These are phyloP conservation scores for Xestia rhomboidea DNA, from an alignment of 2,888 invertebrate genomes.

Conservation along the genomic window DNA sequence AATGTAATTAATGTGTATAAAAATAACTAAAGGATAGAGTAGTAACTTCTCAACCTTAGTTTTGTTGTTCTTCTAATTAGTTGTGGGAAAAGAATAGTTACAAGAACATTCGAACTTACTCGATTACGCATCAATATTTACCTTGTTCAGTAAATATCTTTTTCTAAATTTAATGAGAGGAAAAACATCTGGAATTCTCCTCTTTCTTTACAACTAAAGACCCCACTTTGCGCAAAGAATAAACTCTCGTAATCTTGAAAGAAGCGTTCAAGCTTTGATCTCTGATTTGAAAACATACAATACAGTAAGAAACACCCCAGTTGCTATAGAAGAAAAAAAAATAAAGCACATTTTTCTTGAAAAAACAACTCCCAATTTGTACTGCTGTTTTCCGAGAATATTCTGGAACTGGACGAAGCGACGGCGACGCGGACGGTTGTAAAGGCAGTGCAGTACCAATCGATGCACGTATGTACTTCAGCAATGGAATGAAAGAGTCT, in stretches of 20 bases:
- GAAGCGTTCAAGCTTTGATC: slow-evolving; percentile 45
- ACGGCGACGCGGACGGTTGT: not conserved
- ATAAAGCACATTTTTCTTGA: slow-evolving; percentile 8
- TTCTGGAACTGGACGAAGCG: slow-evolving; percentile 6
- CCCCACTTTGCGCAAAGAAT: slow-evolving; percentile 3
- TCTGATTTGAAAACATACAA: slow-evolving; percentile 31
- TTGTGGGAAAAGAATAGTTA: not conserved
- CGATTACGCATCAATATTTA: not conserved
- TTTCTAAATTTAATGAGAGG: not conserved
- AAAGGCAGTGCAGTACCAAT: slow-evolving; percentile 29
- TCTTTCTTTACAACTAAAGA: slow-evolving; percentile 15
- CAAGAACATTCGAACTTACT: not conserved
- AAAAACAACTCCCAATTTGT: slow-evolving; percentile 9
- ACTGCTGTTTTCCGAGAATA: slow-evolving; percentile 24
- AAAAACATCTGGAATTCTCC: not conserved
- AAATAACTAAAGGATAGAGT: too few relatives aligned
- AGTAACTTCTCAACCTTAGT: not conserved
- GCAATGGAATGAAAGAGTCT: slow-evolving; percentile 25
- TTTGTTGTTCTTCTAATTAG: not conserved
- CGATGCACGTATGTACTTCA: slow-evolving; percentile 27
- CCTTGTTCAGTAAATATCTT: not conserved
- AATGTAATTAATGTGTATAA: too few relatives aligned
- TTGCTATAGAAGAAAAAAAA: slow-evolving; percentile 2
- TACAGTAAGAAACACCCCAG: slow-evolving; percentile 4
- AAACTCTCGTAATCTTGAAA: slow-evolving; percentile 26